Conservation (phyloP, 2,113 vertebrate species). For the Lepus americanus region DNA sequence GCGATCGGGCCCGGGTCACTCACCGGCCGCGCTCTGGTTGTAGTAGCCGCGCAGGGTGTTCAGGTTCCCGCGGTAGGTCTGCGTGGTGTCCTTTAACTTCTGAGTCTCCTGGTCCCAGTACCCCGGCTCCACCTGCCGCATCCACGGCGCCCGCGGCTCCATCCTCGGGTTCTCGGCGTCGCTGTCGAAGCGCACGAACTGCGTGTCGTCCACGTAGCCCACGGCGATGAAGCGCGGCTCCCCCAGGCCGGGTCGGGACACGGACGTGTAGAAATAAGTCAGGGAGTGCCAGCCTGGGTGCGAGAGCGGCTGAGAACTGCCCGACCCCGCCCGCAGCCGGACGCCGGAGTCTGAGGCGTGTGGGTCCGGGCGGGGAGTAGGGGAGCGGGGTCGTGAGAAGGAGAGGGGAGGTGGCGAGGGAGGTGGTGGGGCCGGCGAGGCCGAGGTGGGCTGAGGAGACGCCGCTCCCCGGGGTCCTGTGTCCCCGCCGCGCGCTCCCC, state of each 20-base stretch:
- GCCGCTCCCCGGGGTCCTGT: too few species aligned
- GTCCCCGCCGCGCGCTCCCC: too few species aligned
- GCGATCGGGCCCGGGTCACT: background rate
- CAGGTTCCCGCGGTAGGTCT: background rate
- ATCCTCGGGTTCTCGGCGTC: background rate
- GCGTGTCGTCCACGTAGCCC: slow-evolving; percentile 63
- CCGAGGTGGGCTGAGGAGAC: too few species aligned
- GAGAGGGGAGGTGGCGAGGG: rapidly evolving
- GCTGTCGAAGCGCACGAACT: slow-evolving; percentile 44
- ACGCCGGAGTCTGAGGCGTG: rapidly evolving
- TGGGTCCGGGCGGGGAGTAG: rapidly evolving
- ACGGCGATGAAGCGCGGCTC: background rate
- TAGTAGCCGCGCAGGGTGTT: background rate
- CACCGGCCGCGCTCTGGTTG: slow-evolving; percentile 53
- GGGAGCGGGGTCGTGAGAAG: rapidly evolving
- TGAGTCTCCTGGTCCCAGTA: background rate
- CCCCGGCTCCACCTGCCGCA: background rate
- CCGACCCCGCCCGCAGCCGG: too few species aligned
- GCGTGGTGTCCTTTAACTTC: rapidly evolving
- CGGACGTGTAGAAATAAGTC: background rate
- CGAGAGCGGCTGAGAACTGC: background rate
- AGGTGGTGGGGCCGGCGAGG: background rate
- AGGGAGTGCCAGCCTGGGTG: slow-evolving; percentile 1
- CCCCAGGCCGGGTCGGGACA: background rate
- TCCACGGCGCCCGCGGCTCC: slow-evolving; percentile 39